Evolutionary conservation across 2,113 vertebrate genomes (phyloP).

Genomic region (Ranitomeya imitator): DNA sequence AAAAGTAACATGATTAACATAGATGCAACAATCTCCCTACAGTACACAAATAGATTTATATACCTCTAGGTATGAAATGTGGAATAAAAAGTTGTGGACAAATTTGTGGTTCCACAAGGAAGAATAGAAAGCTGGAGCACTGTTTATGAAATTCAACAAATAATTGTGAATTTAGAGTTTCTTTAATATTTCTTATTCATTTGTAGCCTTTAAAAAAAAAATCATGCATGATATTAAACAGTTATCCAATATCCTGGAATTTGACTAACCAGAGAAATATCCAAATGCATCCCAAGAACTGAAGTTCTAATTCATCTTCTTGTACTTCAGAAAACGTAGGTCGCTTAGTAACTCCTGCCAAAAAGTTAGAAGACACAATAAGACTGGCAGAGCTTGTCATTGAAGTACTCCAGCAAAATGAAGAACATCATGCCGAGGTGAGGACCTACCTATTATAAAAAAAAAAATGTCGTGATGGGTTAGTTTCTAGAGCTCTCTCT

Average conservation of each 20-base stretch:
- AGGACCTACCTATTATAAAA: constrained; percentile 63
- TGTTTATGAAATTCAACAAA: constrained; percentile 72
- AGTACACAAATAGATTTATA: not conserved
- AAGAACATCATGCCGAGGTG: constrained; percentile 98
- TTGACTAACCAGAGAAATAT: constrained; percentile 67
- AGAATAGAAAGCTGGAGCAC: constrained; percentile 74
- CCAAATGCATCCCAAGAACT: constrained; percentile 63
- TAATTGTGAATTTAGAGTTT: constrained; percentile 76
- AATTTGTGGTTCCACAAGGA: constrained; percentile 60
- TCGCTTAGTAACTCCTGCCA: constrained; percentile 95
- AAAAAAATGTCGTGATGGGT: not conserved
- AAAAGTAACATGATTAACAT: too few relatives aligned
- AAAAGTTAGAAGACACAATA: constrained; percentile 98
- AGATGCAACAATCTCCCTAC: too few relatives aligned
- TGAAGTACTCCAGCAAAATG: constrained; percentile 97
- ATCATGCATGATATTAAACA: constrained; percentile 76
- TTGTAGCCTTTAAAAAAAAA: constrained; percentile 70
- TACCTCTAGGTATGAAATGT: not conserved
- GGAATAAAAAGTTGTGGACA: not conserved
- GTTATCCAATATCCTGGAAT: constrained; percentile 66
- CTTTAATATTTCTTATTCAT: constrained; percentile 74
- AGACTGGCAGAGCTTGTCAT: constrained; percentile 96
- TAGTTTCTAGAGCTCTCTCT: constrained; percentile 20
- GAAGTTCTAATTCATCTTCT: constrained; percentile 79
- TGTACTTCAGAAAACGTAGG: constrained; percentile 98